Evolutionary conservation across 2,113 vertebrate species (phyloP).

Genomic region (Fukomys damarensis): DNA sequence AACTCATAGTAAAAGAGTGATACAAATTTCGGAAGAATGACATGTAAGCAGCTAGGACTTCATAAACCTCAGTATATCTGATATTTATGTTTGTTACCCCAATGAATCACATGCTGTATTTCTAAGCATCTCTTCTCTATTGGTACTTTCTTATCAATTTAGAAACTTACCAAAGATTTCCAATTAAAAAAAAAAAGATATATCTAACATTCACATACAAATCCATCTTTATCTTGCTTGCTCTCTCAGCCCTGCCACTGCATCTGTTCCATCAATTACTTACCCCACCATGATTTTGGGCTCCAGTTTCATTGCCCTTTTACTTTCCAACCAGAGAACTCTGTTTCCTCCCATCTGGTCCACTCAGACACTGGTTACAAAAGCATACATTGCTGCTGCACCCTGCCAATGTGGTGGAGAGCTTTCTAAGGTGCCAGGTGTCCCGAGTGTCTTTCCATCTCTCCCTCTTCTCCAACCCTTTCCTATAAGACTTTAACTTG

Average conservation of each 20-base stretch:
- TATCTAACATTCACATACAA: not conserved
- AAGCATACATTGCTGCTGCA: not conserved
- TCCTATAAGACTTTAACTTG: not conserved
- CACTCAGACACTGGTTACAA: not conserved
- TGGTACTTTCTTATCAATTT: not conserved
- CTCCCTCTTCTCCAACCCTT: not conserved
- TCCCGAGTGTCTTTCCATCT: not conserved
- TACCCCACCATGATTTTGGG: not conserved
- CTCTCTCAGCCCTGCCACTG: fast-evolving
- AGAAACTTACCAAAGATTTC: not conserved
- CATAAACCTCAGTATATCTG: not conserved
- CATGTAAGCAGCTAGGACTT: not conserved
- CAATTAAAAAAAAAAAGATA: not conserved
- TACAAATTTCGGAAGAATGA: not conserved
- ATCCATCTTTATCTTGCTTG: not conserved
- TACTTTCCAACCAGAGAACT: not conserved
- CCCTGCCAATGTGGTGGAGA: too few relatives aligned
- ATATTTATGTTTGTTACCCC: not conserved
- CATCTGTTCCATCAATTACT: not conserved
- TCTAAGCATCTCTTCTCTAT: not conserved
- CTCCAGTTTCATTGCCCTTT: fast-evolving
- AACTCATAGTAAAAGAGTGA: not conserved
- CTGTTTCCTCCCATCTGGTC: not conserved
- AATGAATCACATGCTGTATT: not conserved
- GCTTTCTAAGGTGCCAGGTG: not conserved